Conservation (phyloP, 2,888 invertebrate species). For the Pseudoips prasinana region DNA sequence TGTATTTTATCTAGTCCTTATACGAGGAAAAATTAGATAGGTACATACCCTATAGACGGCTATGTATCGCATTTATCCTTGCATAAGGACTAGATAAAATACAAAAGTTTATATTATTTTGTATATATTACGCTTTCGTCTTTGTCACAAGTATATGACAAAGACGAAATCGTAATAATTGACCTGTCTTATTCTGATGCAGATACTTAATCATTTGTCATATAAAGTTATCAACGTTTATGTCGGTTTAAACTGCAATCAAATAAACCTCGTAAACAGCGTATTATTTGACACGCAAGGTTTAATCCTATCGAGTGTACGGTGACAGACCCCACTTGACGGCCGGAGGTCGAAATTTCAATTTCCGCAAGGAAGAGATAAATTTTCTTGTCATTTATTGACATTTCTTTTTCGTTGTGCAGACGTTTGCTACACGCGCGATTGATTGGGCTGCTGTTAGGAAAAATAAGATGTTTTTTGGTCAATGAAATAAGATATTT, state of each 20-base stretch:
- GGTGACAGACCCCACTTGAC: conserved; percentile 26
- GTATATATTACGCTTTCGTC: no score
- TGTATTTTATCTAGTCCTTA: no score
- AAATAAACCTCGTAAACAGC: conserved; percentile 10
- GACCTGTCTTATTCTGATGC: no score
- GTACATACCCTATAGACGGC: no score
- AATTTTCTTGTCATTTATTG: conserved; percentile 59
- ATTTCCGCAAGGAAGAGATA: conserved; percentile 65
- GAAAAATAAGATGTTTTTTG: conserved; percentile 40
- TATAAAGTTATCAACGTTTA: neutral
- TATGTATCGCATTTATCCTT: no score
- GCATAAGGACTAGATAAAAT: no score
- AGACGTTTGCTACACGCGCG: conserved; percentile 40
- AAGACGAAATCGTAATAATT: no score
- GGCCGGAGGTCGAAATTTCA: conserved; percentile 58
- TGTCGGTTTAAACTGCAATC: conserved; percentile 3
- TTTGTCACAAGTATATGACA: no score
- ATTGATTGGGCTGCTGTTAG: conserved; percentile 50
- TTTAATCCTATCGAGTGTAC: conserved; percentile 25
- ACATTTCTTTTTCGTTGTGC: conserved; percentile 45
- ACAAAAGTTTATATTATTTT: no score
- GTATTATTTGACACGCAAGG: conserved; percentile 21
- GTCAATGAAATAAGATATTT: neutral
- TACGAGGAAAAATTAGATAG: no score
- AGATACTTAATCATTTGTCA: no score